Evolutionary conservation across 2,888 invertebrate genomes (phyloP).

Genomic region (Orthonevra nobilis): DNA sequence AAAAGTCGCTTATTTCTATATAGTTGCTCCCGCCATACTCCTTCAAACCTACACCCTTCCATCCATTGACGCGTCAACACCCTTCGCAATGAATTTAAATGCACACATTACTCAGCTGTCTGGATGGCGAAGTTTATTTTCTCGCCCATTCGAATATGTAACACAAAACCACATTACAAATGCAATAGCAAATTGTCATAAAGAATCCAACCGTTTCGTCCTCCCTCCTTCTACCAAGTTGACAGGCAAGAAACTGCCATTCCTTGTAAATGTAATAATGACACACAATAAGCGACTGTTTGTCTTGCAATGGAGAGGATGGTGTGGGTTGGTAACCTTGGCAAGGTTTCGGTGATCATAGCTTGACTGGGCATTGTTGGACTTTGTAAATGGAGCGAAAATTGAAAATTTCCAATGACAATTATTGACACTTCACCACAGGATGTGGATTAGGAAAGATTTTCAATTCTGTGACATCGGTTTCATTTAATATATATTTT

Average conservation of each 20-base stretch:
- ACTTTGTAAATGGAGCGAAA: not conserved
- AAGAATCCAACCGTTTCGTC: no score
- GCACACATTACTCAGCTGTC: no score
- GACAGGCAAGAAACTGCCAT: not conserved
- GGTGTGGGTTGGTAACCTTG: not conserved
- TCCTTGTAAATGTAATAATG: slow-evolving; percentile 9
- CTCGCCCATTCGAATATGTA: slow-evolving; percentile 20
- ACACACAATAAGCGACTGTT: slow-evolving; percentile 6
- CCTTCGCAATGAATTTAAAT: no score
- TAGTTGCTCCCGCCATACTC: no score
- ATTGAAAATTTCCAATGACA: slow-evolving; percentile 7
- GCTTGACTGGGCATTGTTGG: no score
- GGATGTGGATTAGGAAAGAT: not conserved
- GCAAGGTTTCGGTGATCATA: no score
- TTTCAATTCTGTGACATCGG: not conserved
- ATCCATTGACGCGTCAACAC: not conserved
- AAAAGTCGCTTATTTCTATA: no score
- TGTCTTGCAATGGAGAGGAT: not conserved
- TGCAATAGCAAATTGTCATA: slow-evolving; percentile 11
- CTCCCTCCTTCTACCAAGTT: not conserved
- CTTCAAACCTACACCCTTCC: no score
- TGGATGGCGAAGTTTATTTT: slow-evolving; percentile 11
- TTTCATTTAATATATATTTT: not conserved
- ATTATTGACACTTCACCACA: not conserved
- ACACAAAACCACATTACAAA: slow-evolving; percentile 20